Evolutionary conservation across 2,888 invertebrate species (phyloP).

Genomic region (Brenthis ino): DNA sequence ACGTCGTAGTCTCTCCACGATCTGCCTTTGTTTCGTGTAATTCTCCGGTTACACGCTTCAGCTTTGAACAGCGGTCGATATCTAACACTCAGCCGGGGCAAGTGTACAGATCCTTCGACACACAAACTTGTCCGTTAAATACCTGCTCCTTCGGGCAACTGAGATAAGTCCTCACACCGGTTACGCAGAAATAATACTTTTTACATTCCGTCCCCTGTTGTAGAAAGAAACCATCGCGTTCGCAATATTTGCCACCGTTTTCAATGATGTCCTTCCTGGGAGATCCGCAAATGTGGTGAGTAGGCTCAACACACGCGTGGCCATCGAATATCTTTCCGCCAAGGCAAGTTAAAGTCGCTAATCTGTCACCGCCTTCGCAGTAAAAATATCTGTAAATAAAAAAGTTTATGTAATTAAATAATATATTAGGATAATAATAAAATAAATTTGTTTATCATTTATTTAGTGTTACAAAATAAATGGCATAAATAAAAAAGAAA

Average conservation of each 20-base stretch:
- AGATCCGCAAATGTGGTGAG: constrained; percentile 69
- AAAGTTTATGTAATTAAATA: constrained; percentile 66
- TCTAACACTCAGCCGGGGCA: constrained; percentile 69
- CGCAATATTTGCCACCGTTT: constrained; percentile 58
- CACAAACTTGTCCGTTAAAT: constrained; percentile 84
- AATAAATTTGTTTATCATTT: neutral
- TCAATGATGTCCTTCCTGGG: constrained; percentile 51
- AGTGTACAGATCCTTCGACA: constrained; percentile 65
- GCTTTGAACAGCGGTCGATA: constrained; percentile 25
- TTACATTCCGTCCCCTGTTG: constrained; percentile 76
- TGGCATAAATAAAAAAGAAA: neutral
- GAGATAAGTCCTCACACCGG: constrained; percentile 75
- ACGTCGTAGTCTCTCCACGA: constrained; percentile 49
- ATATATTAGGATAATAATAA: no score
- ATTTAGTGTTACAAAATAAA: neutral
- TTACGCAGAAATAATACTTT: constrained; percentile 82
- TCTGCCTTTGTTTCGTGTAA: constrained; percentile 20
- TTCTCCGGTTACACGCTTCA: constrained; percentile 24
- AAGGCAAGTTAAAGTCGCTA: constrained; percentile 80
- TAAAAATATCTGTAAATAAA: constrained; percentile 74
- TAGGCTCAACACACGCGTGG: constrained; percentile 75
- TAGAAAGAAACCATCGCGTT: constrained; percentile 80
- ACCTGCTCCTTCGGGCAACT: constrained; percentile 71
- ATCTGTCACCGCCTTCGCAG: constrained; percentile 80
- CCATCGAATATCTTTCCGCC: constrained; percentile 83